Evolutionary conservation across 2,797 vertebrate genomes (phyloP).

Genomic region (Sciurus vulgaris): DNA sequence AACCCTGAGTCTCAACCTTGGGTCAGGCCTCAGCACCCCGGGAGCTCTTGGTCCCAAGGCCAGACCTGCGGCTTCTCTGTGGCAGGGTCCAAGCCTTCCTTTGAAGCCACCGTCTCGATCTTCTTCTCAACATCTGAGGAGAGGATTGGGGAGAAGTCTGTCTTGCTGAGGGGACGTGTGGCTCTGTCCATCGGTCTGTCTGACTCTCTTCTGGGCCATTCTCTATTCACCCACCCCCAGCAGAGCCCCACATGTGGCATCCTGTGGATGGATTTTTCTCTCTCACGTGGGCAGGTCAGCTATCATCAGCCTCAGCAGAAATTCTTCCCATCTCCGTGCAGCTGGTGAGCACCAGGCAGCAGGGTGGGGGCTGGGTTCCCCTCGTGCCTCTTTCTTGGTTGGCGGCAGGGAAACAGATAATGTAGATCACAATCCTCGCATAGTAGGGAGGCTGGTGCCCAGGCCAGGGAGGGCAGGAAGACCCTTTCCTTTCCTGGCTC

Average conservation of each 20-base stretch:
- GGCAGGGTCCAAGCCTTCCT: background rate
- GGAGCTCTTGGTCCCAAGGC: no score
- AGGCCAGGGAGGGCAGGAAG: background rate
- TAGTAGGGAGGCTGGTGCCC: background rate
- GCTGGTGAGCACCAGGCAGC: background rate
- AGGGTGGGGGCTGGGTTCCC: background rate
- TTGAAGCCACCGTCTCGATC: background rate
- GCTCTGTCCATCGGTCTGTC: background rate
- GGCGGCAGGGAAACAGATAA: rapidly evolving
- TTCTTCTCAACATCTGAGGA: background rate
- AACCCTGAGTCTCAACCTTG: background rate
- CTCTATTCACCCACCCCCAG: background rate
- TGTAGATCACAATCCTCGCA: background rate
- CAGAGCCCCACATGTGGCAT: background rate
- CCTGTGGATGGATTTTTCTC: slow-evolving; percentile 67
- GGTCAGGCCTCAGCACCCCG: background rate
- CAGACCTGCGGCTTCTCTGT: background rate
- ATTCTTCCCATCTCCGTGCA: slow-evolving; percentile 56
- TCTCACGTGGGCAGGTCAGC: slow-evolving; percentile 63
- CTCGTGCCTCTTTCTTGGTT: background rate
- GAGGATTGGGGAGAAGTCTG: background rate
- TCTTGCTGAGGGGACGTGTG: background rate
- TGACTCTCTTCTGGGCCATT: background rate
- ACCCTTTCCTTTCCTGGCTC: background rate
- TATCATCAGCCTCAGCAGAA: slow-evolving; percentile 74